These are phyloP conservation scores for Potorous gilbertii DNA, from an alignment of 2,797 vertebrate genomes.

Conservation along the genomic window DNA sequence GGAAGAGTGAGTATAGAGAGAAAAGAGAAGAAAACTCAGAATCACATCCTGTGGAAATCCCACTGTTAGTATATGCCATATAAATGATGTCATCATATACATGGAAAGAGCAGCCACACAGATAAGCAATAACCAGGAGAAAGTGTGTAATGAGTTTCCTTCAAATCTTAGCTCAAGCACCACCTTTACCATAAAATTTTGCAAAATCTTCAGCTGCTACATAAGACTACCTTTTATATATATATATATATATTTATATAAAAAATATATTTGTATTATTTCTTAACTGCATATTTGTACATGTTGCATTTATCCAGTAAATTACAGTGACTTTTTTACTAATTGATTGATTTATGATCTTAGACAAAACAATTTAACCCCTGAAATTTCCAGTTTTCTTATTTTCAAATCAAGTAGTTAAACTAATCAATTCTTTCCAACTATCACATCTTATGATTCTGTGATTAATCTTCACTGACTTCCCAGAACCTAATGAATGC, in stretches of 20 bases:
- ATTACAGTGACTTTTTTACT: not conserved
- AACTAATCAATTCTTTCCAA: not conserved
- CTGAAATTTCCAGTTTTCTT: not conserved
- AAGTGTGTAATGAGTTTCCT: not conserved
- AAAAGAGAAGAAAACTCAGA: not conserved
- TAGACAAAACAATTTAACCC: not conserved
- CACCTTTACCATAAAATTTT: not conserved
- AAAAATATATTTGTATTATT: not conserved
- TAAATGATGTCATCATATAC: not conserved
- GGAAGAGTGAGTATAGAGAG: not conserved
- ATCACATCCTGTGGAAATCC: not conserved
- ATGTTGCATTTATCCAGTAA: not conserved
- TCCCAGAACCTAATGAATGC: not conserved
- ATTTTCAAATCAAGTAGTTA: not conserved
- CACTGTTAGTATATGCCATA: not conserved
- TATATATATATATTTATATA: too few species aligned
- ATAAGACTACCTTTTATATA: not conserved
- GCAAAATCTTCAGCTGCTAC: not conserved
- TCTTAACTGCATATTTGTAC: not conserved
- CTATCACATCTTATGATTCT: not conserved
- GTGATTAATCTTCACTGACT: not conserved
- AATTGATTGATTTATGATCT: not conserved
- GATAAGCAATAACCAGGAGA: not conserved
- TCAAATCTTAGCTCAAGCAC: not conserved
- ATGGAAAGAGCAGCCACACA: not conserved